Conservation (phyloP, 2,888 invertebrate genomes). For the Rhingia campestris region DNA sequence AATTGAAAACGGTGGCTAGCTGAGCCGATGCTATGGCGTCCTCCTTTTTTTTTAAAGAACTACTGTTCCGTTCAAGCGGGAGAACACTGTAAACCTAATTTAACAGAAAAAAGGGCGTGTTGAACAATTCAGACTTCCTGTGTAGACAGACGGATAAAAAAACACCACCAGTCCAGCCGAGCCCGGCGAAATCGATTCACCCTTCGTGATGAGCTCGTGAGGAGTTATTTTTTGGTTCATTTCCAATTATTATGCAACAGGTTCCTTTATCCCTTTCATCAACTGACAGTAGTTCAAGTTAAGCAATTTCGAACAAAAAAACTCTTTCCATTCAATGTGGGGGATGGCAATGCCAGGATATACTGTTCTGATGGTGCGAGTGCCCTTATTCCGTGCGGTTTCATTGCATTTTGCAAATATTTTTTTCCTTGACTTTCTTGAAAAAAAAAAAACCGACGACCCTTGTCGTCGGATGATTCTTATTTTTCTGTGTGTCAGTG, state of each 20-base stretch:
- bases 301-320: constrained; percentile 7
- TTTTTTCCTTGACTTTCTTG: constrained; percentile 20
- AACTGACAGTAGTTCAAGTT: constrained; percentile 5
- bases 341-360: background rate
- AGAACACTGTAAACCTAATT: constrained; percentile 36
- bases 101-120: constrained; percentile 42
- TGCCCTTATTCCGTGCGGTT: background rate
- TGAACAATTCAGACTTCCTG: constrained; percentile 53
- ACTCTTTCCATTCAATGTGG: background rate
- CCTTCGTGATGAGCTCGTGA: constrained; percentile 3
- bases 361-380: background rate
- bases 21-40: background rate
- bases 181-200: constrained; percentile 22
- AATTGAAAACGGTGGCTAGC: constrained; percentile 21
- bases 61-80: background rate
- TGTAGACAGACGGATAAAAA: constrained; percentile 28
- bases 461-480: too few species aligned
- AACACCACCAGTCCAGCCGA: background rate
- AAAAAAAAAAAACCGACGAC: background rate
- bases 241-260: constrained; percentile 48
- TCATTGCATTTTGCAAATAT: background rate
- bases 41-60: background rate
- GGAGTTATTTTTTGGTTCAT: background rate
- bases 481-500: too few species aligned
- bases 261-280: constrained; percentile 11